These are phyloP conservation scores for Melinaea menophilus DNA, from an alignment of 2,888 invertebrate genomes.

Conservation along the genomic window DNA sequence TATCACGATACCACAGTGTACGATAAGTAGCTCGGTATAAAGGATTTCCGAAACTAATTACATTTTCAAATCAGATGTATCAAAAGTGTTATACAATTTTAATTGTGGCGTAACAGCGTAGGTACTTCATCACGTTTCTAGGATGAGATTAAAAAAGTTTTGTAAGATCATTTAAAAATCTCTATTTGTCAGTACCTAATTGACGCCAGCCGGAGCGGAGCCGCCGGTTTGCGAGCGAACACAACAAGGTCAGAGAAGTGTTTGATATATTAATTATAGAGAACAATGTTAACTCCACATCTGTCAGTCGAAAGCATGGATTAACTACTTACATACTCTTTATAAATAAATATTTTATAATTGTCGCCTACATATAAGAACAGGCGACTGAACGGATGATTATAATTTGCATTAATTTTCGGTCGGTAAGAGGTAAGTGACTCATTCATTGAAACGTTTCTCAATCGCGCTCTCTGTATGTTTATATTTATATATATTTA, in stretches of 20 bases:
- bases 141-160: no score
- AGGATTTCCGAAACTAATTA: conserved; percentile 26
- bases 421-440: conserved; percentile 27
- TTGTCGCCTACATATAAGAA: neutral
- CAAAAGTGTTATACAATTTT: neutral
- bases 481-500: conserved; percentile 19
- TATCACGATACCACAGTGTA: conserved; percentile 11
- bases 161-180: no score
- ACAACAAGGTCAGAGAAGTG: conserved; percentile 39
- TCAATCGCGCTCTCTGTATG: conserved; percentile 30
- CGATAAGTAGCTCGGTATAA: conserved; percentile 9
- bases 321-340: conserved; percentile 4
- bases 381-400: conserved; percentile 14
- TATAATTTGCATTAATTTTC: conserved; percentile 32
- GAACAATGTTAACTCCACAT: no score
- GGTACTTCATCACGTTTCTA: no score
- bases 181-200: no score
- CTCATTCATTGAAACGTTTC: conserved; percentile 29
- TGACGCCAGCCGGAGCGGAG: conserved; percentile 41
- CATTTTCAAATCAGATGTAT: conserved; percentile 10
- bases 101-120: no score
- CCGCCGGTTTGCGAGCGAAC: conserved; percentile 40
- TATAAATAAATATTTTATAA: neutral
- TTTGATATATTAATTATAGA: no score
- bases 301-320: no score